Base-by-base conservation (phyloP, 2,888 invertebrate species). In the Psylliodes chrysocephalus region DNA sequence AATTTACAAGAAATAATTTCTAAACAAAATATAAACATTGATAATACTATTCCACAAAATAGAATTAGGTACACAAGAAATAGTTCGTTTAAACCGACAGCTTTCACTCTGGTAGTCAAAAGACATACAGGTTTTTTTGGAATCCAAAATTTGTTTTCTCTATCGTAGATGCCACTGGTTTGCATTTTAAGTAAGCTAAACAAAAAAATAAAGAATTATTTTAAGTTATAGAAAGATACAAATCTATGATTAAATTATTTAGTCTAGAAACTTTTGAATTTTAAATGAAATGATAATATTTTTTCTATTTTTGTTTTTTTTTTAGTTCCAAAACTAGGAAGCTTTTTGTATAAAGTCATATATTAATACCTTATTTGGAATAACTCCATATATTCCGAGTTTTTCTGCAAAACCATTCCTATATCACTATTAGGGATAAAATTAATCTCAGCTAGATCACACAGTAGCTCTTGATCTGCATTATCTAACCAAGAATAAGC, bases 391-490 rank as follows among this genome's bases (percentile, higher is more conserved):
- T 75, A 78, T 49, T 77, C 73, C 0, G 76, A 73, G 33, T 80
- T 78, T 68, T 85, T 85, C 33, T 79, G 79, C 1, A 80, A 69
- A 63, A 83, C 77, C 69, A 83, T 76, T 53, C 80, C 82, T 30
- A 83, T 61, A 1, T 79, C 54, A 42, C 81, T 78, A 0, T 76
- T 70, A 7, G 69, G 65, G 3, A 78, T 67, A 51, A 79, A 71
- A 17, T 75, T 66, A 40, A 82, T 76, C 61, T 76, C 75, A 0
- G 74, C 83, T 14, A 86, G 71, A 57, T 86, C 85, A 65, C 86
- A 86, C 0, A 86, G 76, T 47, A 84, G 82, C 0, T 71, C 75
- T 38, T 84, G 82, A 1, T 82, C 80, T 64, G 86, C 86, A 0
- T 81, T 83, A 0, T 72, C 74, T 46, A 80, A 75, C 4, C 73